Conservation (phyloP, 2,888 invertebrate species). For the Dryococelus australis region DNA sequence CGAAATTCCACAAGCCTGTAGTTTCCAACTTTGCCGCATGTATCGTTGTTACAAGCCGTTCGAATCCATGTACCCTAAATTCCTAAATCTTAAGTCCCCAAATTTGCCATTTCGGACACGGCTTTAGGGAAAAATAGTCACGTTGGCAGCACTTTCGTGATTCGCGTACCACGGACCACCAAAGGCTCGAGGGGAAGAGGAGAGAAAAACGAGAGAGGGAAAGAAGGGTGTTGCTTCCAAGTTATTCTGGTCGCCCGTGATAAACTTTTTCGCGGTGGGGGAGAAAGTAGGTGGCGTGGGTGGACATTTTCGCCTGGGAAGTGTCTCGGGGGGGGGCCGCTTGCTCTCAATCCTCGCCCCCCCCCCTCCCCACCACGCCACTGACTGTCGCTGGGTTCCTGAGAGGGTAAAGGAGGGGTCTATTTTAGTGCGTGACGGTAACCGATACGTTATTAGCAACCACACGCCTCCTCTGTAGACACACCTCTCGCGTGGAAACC, state of each 20-base stretch:
- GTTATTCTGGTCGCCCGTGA: background rate
- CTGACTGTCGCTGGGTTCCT: background rate
- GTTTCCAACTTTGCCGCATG: too few species aligned
- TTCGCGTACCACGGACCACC: background rate
- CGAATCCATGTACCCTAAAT: too few species aligned
- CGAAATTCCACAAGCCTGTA: too few species aligned
- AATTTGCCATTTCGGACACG: too few species aligned
- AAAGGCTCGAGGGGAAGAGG: background rate
- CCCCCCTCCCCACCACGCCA: background rate
- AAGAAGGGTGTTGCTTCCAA: background rate
- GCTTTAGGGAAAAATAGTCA: too few species aligned
- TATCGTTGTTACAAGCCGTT: too few species aligned
- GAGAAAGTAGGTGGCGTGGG: background rate
- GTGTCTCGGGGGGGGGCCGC: background rate
- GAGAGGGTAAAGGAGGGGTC: background rate
- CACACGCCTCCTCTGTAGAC: background rate
- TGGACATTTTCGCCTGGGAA: constrained; percentile 3
- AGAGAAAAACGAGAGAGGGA: background rate
- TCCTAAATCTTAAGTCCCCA: too few species aligned
- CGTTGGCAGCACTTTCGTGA: background rate
- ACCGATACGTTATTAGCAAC: background rate
- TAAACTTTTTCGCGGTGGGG: background rate
- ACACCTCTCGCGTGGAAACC: too few species aligned
- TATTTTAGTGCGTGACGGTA: background rate
- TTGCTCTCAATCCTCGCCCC: background rate